These are phyloP conservation scores for Plagiodera versicolora DNA, from an alignment of 2,888 invertebrate genomes.

Conservation along the genomic window DNA sequence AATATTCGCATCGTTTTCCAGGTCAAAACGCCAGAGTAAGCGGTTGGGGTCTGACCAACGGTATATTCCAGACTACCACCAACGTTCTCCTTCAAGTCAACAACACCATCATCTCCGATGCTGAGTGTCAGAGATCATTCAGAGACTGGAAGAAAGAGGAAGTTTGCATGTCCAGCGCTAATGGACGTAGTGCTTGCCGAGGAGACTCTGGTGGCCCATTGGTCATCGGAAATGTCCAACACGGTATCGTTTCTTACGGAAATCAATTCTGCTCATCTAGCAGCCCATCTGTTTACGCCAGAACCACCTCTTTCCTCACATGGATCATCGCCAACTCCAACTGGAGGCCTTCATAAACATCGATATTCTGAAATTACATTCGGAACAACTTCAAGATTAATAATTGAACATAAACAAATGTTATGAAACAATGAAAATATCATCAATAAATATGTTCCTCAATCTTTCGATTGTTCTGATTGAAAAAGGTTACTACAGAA, in stretches of 20 bases:
- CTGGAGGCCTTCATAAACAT: constrained; percentile 6
- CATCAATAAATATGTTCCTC: no score
- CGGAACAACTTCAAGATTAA: no score
- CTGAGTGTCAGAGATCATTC: constrained; percentile 17
- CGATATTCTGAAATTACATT: no score
- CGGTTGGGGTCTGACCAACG: constrained; percentile 32
- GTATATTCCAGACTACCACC: constrained; percentile 13
- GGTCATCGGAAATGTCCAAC: constrained; percentile 19
- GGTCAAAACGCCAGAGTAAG: constrained; percentile 26
- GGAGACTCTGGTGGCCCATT: constrained; percentile 35
- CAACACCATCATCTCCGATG: constrained; percentile 26
- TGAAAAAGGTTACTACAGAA: no score
- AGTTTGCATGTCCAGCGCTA: constrained; percentile 26
- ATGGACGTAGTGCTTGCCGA: constrained; percentile 22
- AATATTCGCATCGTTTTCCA: no score
- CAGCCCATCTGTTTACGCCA: constrained; percentile 26
- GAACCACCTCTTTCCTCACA: constrained; percentile 23
- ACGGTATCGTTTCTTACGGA: constrained; percentile 31
- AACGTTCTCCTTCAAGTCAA: constrained; percentile 24
- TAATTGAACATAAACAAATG: no score
- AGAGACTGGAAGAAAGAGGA: constrained; percentile 14
- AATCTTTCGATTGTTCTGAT: no score
- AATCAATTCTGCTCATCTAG: constrained; percentile 17
- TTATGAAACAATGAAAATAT: no score
- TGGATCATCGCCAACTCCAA: constrained; percentile 22